Evolutionary conservation across 2,797 vertebrate genomes (phyloP).

Genomic region (Sebastes dallii): DNA sequence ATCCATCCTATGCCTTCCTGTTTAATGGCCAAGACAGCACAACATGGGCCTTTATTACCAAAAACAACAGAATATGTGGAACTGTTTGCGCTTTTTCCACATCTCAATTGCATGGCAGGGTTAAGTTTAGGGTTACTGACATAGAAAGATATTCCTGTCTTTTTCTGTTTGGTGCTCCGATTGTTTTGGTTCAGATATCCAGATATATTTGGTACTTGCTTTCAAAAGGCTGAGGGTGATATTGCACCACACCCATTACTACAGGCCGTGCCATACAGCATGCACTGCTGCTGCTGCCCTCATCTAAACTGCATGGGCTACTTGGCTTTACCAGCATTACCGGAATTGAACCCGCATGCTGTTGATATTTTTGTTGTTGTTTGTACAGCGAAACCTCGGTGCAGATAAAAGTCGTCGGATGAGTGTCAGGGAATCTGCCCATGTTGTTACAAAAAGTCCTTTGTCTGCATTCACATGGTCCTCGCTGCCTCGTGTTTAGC

Average conservation of each 20-base stretch:
- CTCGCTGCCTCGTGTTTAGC: conserved; percentile 25
- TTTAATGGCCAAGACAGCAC: conserved; percentile 2
- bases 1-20: conserved; percentile 4
- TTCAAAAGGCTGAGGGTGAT: neutral
- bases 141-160: neutral
- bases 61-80: conserved; percentile 13
- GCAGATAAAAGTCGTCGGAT: conserved; percentile 13
- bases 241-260: neutral
- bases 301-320: conserved; percentile 30
- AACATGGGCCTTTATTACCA: conserved; percentile 22
- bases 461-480: conserved; percentile 1
- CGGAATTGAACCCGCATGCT: conserved; percentile 24
- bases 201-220: neutral
- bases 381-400: neutral
- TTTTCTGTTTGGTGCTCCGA: neutral
- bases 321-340: conserved; percentile 16
- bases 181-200: neutral
- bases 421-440: conserved; percentile 27
- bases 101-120: neutral
- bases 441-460: conserved; percentile 3
- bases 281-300: conserved; percentile 8
- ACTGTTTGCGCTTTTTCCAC: neutral
- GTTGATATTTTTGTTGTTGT: neutral
- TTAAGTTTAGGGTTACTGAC: neutral
- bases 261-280: neutral